Percentiles rank a stretch among this genome's conserved stretches.
phyloP scores from a whole-genome alignment of 1,140 invertebrate genomes.

The Uloborus diversus region DNA sequence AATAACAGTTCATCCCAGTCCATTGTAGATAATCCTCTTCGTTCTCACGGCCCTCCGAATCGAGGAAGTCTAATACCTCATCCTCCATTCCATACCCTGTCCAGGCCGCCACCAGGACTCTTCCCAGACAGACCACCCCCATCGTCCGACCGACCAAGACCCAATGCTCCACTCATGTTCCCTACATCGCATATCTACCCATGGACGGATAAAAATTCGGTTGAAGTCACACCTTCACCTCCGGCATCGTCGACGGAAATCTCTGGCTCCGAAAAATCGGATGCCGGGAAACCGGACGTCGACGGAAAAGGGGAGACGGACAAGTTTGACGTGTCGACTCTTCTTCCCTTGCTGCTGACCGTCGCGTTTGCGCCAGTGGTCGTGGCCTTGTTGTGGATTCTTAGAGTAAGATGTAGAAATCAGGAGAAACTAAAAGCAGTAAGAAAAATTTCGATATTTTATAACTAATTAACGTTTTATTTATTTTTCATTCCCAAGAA shows the following conservation, averaged over 20 bases:
- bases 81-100: neutral
- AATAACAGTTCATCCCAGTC: constrained; percentile 13
- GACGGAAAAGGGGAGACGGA: neutral
- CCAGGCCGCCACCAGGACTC: neutral
- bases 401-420: constrained; percentile 64
- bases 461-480: too few species aligned
- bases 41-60: neutral
- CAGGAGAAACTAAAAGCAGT: constrained; percentile 59
- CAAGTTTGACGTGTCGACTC: constrained; percentile 54
- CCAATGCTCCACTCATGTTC: neutral
- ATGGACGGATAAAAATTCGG: neutral
- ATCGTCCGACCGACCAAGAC: neutral
- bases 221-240: neutral
- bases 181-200: too few species aligned
- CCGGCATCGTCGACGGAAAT: neutral
- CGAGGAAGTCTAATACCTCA: neutral
- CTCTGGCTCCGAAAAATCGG: neutral
- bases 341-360: constrained; percentile 59
- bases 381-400: constrained; percentile 56
- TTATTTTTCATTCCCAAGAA: too few species aligned
- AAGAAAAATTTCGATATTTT: neutral
- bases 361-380: constrained; percentile 60
- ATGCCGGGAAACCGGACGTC: neutral
- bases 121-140: neutral
- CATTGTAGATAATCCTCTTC: neutral